Percentiles rank a stretch among this genome's conserved stretches.
Conservation (phyloP, 2,888 invertebrate species). For the Ceratothoa steindachneri region DNA sequence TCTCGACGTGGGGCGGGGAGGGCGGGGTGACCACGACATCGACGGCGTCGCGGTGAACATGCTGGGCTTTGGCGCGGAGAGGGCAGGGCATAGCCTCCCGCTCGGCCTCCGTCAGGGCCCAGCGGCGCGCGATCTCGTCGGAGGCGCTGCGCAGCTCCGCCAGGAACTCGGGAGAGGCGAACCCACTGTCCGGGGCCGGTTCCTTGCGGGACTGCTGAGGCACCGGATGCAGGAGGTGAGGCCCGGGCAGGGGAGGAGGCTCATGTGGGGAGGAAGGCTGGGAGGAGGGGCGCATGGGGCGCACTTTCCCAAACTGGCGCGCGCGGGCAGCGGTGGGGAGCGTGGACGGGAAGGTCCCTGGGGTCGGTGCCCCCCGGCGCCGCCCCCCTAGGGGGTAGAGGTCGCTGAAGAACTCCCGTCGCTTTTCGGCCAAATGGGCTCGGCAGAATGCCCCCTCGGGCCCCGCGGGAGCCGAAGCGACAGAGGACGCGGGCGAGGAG, state of each 20-base stretch:
- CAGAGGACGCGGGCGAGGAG: constrained; percentile 16
- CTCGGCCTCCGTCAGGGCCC: not conserved
- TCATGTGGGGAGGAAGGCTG: constrained; percentile 6
- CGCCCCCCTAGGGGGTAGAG: constrained; percentile 5
- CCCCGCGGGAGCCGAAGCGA: constrained; percentile 18
- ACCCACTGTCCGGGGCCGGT: not conserved
- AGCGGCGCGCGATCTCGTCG: not conserved
- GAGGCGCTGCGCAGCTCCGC: not conserved
- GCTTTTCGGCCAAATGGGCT: constrained; percentile 37
- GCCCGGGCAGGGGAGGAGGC: not conserved
- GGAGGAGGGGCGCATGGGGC: constrained; percentile 13
- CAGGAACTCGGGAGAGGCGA: not conserved
- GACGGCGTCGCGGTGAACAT: no score
- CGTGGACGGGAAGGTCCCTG: not conserved
- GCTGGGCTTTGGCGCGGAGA: not conserved
- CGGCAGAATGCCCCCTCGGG: constrained; percentile 26
- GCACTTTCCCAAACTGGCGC: not conserved
- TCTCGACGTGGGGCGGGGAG: not conserved
- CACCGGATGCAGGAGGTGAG: not conserved
- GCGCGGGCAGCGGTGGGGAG: constrained; percentile 12
- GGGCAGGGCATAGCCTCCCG: not conserved
- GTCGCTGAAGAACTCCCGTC: constrained; percentile 38
- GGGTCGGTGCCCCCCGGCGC: not conserved
- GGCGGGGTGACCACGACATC: not conserved
- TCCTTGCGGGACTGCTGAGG: no score